Evolutionary conservation across 1,140 invertebrate species (phyloP), one percentile per base, ranked within the genome.

Genomic region (Ceratina japonica): DNA sequence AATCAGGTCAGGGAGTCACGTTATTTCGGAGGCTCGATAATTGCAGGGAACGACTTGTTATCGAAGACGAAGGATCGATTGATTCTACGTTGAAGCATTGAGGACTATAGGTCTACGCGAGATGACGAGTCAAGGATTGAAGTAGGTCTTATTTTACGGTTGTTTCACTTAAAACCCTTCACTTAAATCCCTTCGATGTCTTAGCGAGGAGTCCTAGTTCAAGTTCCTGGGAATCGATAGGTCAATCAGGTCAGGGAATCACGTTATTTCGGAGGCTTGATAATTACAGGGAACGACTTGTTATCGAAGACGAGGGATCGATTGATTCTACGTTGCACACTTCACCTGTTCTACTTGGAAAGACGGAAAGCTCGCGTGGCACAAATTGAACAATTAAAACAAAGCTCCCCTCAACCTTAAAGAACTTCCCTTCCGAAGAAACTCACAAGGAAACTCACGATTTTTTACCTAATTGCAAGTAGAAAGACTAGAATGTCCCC

Each of bases 31-130:
- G 7, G 8, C 2, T 54, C 18, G 59, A 18, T 66, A 22, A 66
- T 75, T n/a, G 5, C 12, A 3, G 37, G 37, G 5, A 44, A 44
- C 37, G 10, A 44, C 10, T 44, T 44, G 0, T 3, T 0, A 31
- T 77, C 58, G 3, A 77, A 71, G 15, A 16, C 27, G 44, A 31
- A 24, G 61, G 37, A 71, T 77, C 75, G 75, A 77, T 77, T 22
- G 51, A 77, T 77, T 49, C 16, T 22, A 18, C 2, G 44, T 44
- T 18, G 13, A 44, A 10, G 5, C 15, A 49, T 58, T 63, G 73
- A 18, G 20, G 10, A 8, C 16, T 49, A 56, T 24, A 44, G 27
- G 58, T 5, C 13, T 27, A n/a, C 24, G 27, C 24, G 22, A 22
- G 0, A 3, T 16, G 0, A 18, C 20, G 12, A 22, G 44, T 16